Evolutionary conservation across 1,140 invertebrate genomes (phyloP).

Genomic region (Rhynchophorus ferrugineus): DNA sequence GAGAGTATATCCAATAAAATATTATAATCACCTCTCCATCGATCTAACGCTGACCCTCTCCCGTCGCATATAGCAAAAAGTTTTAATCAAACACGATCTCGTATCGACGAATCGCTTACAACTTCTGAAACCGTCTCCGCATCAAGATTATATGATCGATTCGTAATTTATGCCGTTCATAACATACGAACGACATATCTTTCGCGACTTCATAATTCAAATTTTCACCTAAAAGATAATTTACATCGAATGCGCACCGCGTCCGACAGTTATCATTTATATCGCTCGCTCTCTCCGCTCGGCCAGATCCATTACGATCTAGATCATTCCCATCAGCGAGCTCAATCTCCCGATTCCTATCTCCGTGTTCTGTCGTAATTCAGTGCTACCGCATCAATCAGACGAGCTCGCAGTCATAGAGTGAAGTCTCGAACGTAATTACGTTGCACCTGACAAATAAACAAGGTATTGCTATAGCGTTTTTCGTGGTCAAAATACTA

Average conservation of each 20-base stretch:
- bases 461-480: no score
- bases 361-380: neutral
- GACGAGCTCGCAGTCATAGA: neutral
- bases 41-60: no score
- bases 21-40: no score
- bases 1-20: no score
- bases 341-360: neutral
- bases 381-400: neutral
- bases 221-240: neutral
- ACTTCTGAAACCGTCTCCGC: no score
- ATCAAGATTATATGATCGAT: no score
- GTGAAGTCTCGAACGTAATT: neutral
- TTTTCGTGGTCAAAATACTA: no score
- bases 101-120: no score
- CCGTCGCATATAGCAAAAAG: no score
- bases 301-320: neutral
- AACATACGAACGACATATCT: neutral
- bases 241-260: neutral
- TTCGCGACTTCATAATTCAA: neutral
- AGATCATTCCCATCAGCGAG: neutral
- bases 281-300: neutral
- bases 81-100: no score
- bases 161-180: neutral
- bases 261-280: no score
- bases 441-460: no score